These are phyloP conservation scores for Leptopilina drosophilae DNA, from an alignment of 2,888 invertebrate species.

Conservation along the genomic window DNA sequence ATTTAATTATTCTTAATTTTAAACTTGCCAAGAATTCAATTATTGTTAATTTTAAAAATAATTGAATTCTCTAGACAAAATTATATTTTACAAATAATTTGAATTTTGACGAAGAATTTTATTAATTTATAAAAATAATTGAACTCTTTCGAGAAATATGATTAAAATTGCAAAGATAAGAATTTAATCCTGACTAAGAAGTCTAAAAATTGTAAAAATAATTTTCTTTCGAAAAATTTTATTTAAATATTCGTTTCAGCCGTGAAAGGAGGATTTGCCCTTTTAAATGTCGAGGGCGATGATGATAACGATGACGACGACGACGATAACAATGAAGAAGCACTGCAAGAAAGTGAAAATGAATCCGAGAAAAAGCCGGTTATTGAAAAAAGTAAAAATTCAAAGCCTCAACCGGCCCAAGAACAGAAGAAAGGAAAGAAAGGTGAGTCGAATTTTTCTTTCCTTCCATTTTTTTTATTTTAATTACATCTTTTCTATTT, in stretches of 20 bases:
- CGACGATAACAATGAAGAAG: slow-evolving; percentile 72
- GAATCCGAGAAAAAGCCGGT: slow-evolving; percentile 78
- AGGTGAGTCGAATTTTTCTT: slow-evolving; percentile 64
- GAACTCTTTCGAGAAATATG: no score
- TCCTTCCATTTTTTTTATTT: background rate
- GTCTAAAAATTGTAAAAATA: no score
- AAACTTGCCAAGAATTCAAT: no score
- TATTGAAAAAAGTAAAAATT: slow-evolving; percentile 74
- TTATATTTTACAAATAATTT: no score
- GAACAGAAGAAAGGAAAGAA: slow-evolving; percentile 84
- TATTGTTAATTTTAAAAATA: no score
- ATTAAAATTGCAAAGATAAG: no score
- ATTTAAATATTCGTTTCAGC: slow-evolving; percentile 2
- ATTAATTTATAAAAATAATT: no score
- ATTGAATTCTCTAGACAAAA: no score
- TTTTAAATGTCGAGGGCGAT: slow-evolving; percentile 81
- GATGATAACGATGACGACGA: slow-evolving; percentile 75
- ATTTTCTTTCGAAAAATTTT: no score
- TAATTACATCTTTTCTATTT: background rate
- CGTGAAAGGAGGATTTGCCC: slow-evolving; percentile 81
- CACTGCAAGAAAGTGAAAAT: slow-evolving; percentile 64
- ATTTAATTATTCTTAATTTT: no score
- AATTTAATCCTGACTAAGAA: no score
- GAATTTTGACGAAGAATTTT: no score
- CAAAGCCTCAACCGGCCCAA: slow-evolving; percentile 72